A percentile compares a stretch with the other conserved stretches of the same genome.
Conservation (phyloP, 2,888 invertebrate species). For the Bombylius discolor region DNA sequence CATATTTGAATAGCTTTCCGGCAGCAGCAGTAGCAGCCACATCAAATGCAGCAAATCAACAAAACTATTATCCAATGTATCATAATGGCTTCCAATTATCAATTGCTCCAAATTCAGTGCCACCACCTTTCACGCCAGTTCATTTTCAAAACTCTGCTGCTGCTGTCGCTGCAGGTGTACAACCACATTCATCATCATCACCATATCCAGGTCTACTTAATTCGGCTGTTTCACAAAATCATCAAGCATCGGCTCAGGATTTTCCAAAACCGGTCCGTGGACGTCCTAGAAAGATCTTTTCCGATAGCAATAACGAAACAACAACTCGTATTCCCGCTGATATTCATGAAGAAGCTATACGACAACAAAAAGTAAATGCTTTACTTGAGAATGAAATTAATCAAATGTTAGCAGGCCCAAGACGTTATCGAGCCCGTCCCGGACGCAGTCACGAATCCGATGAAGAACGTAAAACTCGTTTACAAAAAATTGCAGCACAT, state of each 20-base stretch:
- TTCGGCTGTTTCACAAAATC: slow-evolving; percentile 14
- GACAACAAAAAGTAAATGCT: slow-evolving; percentile 30
- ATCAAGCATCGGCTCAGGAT: slow-evolving; percentile 27
- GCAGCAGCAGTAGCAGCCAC: slow-evolving; percentile 19
- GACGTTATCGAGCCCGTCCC: slow-evolving; percentile 23
- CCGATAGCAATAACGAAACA: slow-evolving; percentile 9
- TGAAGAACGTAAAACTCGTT: slow-evolving; percentile 30
- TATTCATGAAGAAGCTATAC: slow-evolving; percentile 20
- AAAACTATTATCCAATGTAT: slow-evolving; percentile 35
- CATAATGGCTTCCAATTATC: slow-evolving; percentile 35
- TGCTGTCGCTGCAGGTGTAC: slow-evolving; percentile 5
- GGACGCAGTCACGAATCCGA: slow-evolving; percentile 32
- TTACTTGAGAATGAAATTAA: slow-evolving; percentile 34
- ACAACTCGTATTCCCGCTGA: slow-evolving; percentile 14
- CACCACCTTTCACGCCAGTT: slow-evolving; percentile 35
- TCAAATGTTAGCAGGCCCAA: slow-evolving; percentile 27
- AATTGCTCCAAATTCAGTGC: slow-evolving; percentile 32
- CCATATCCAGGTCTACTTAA: slow-evolving; percentile 10
- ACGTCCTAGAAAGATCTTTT: slow-evolving; percentile 30
- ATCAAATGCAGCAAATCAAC: slow-evolving; percentile 18
- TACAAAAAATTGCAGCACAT: slow-evolving; percentile 34
- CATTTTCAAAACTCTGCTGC: slow-evolving; percentile 24
- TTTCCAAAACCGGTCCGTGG: slow-evolving; percentile 34
- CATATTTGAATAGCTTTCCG: slow-evolving; percentile 33
- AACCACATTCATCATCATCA: slow-evolving; percentile 8